These are phyloP conservation scores for Heliothis subflexa DNA, from an alignment of 1,140 invertebrate species.

Conservation along the genomic window DNA sequence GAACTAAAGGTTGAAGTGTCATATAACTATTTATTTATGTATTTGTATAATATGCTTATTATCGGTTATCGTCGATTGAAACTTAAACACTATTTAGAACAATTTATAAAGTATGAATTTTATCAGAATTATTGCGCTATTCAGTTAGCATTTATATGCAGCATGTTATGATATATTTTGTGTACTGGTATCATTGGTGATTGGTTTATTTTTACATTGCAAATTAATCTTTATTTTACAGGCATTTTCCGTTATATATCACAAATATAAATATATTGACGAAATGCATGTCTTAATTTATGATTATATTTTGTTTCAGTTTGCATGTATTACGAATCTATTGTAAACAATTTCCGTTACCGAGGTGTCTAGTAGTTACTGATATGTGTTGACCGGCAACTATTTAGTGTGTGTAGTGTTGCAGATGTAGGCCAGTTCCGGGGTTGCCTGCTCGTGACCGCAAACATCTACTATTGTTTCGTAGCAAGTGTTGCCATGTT, in stretches of 20 bases:
- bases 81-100: neutral
- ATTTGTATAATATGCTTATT: neutral
- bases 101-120: neutral
- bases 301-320: conserved; percentile 60
- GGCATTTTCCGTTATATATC: conserved; percentile 54
- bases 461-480: conserved; percentile 55
- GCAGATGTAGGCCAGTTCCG: conserved; percentile 78
- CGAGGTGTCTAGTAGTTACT: conserved; percentile 45
- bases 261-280: conserved; percentile 48
- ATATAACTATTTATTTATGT: neutral
- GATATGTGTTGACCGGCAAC: conserved; percentile 44
- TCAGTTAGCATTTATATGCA: neutral
- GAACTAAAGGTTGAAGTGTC: too few species aligned
- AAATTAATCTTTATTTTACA: conserved; percentile 62
- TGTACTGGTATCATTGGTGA: conserved; percentile 47
- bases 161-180: conserved; percentile 46
- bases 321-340: conserved; percentile 59
- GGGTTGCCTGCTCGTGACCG: conserved; percentile 67
- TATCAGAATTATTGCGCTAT: neutral
- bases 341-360: conserved; percentile 46
- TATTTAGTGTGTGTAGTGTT: conserved; percentile 82
- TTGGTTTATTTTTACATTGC: conserved; percentile 49
- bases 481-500: conserved; percentile 77
- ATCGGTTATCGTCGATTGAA: neutral
- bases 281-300: conserved; percentile 59